Evolutionary conservation across 2,113 vertebrate species (phyloP), one percentile per base, ranked within the genome.

Genomic region (Danionella cerebrum): DNA sequence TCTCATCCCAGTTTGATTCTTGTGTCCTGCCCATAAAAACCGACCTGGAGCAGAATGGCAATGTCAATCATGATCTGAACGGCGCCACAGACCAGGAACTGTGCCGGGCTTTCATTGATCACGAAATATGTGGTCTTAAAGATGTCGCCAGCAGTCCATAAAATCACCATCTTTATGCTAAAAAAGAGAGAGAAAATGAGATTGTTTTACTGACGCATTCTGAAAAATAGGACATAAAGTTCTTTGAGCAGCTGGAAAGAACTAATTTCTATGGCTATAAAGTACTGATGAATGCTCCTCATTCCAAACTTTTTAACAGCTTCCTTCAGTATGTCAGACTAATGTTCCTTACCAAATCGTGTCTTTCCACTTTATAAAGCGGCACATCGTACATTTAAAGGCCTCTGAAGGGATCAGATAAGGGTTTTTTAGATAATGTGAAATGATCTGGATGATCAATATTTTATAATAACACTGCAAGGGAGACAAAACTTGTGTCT

Each of bases 101-200:
- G 90, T 24, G 79, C 16, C 0, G 90, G 90, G 33, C 87, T 89
- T 18, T 84, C 78, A 3, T 88, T 90, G 54, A 86, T 68, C 55
- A 90, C 76, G 19, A 91, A 92, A 82, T 91, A 92, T 5, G 73
- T 44, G 1, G 90, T 91, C 82, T 92, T 92, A 77, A 91, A 91
- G 77, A 86, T 7, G 48, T 90, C 90, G 0, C 90, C 90, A 0
- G 83, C 84, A 0, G 74, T 87, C 90, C 89, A 92, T 63, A 92
- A 76, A 57, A 91, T 70, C 62, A 92, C 90, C 90, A 92, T 92
- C 84, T 88, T 89, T 76, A 92, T 82, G 72, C 90, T 92, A 70
- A 22, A 6, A 14, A 76, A 80, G 48, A 73, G 33, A 21, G 63
- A 75, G 36, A 38, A 66, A 29, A 24, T 22, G 6, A 55, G 10